Base-by-base conservation (phyloP, 2,113 vertebrate genomes). In the Aviceda subcristata region DNA sequence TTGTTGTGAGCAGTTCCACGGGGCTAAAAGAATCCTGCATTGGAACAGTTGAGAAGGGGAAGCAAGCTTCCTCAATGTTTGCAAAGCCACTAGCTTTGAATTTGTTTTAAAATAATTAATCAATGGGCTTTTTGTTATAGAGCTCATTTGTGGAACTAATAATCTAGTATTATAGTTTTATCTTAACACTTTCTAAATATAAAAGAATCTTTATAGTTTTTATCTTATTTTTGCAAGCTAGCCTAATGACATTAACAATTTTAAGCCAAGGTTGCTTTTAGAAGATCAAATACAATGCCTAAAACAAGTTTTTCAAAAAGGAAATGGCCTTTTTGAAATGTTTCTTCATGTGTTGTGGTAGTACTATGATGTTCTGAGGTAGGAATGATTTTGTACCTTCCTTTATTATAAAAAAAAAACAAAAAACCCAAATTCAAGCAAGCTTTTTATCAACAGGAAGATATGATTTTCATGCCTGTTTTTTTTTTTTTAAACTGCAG, bases 341-440 rank as follows among this genome's bases (percentile, higher is more conserved):
- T 75, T 90, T 90, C 5, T 84, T 77, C 3, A 4, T 39, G 2
- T 77, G 8, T 34, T 82, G 29, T 59, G 7, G 4, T 32, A 86
- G 12, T 36, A 45, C 18, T 39, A 8, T 56, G 50, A 26, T 74
- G 18, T 74, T 69, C 24, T 62, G 27, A 57, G 6, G 3, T 48
- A 38, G 12, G 9, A 71, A 43, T 62, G 3, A 55, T 36, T 88
- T 69, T 39, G 2, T 36, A 20, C 41, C 26, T 51, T 82, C 19
- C 3, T 67, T 21, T 41, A 48, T 39, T 6, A 46, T 21, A 16
- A 39, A 78, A 72, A 39, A 39, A 39, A 39, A 39, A 8, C 38
- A 39, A 39, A 39, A 41, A 57, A 24, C 2, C 4, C 9, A n/a
- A 17, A 53, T 17, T 29, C 13, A 38, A 51, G 20, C 0, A 0